A percentile compares a stretch with the other conserved stretches of the same genome.
Conservation (phyloP, 2,113 vertebrate species). For the Colius striatus region DNA sequence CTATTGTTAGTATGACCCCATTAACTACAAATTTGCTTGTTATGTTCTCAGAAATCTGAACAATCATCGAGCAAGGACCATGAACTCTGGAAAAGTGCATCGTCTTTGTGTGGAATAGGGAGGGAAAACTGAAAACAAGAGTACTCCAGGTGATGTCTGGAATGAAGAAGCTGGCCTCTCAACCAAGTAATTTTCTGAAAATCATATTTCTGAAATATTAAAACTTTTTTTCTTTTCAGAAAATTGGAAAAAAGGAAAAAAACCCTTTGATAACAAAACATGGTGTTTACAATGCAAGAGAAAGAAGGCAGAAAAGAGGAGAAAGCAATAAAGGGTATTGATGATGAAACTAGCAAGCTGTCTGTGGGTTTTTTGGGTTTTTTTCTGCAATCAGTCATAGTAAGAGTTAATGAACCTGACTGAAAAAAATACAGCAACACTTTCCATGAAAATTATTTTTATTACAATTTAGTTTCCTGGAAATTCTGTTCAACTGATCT, state of each 20-base stretch:
- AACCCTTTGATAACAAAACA: neutral
- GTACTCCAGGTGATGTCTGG: neutral
- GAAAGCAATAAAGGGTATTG: neutral
- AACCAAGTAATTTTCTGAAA: neutral
- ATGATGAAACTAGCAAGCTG: neutral
- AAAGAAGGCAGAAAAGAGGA: neutral
- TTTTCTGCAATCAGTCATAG: neutral
- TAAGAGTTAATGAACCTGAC: neutral
- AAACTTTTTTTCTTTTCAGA: neutral
- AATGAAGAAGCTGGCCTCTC: neutral
- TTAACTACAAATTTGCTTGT: slow-evolving; percentile 42
- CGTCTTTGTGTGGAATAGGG: rapidly evolving
- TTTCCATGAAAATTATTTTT: neutral
- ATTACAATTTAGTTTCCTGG: neutral
- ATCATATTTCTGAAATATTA: neutral
- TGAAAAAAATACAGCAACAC: neutral
- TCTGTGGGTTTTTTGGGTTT: neutral
- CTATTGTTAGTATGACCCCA: slow-evolving; percentile 22
- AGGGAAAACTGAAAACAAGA: neutral
- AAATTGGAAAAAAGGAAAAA: neutral
- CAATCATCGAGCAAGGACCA: neutral
- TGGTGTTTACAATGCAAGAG: neutral
- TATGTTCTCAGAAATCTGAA: slow-evolving; percentile 29
- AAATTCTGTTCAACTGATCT: neutral
- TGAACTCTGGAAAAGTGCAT: slow-evolving; percentile 1